Evolutionary conservation across 2,113 vertebrate genomes (phyloP), one percentile per base, ranked within the genome.

Genomic region (Larimichthys crocea): DNA sequence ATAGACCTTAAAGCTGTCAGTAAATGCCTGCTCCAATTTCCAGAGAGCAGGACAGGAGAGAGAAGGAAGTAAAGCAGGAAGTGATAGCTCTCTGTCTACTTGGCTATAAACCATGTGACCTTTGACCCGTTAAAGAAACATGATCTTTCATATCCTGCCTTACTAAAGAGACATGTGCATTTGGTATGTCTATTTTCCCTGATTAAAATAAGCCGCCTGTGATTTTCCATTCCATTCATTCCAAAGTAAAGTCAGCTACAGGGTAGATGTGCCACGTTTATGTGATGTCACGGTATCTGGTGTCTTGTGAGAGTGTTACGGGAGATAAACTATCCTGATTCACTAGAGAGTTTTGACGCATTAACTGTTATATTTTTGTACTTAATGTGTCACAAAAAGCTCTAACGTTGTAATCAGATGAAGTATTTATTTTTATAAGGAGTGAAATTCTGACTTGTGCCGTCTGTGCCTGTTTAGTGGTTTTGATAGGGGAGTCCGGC

Each of bases 401-500:
- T 4, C 8, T 8, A 29, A 20, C 9, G 14, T 46, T 29, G 59
- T n/a, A 40, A 20, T 26, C 3, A 3, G 35, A 40, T 40, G 35
- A 40, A 8, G 35, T 12, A 14, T 31, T 60, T 10, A 16, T 62
- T 31, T 31, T 5, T 4, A 8, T 15, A 11, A 49, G 19, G 1
- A 35, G 29, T 24, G 10, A 6, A 10, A 15, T 16, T 70, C 14
- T 5, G 49, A 5, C 14, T 35, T 19, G 11, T 48, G 10, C 11
- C 22, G 5, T 69, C 10, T 72, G 8, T 78, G 3, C 22, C 74
- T 56, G 11, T 48, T 9, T 59, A 99, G 98, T 99, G 31, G 98
- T 99, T 83, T 89, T 99, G 84, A 98, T 99, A 0, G 98, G 98
- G 0, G 95, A 96, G 84, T 96, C 95, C 1, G 95, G 95, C 0